Percentiles rank a stretch among this genome's conserved stretches.
phyloP scores from a whole-genome alignment of 1,140 invertebrate genomes.

The Drosophila nikananu region DNA sequence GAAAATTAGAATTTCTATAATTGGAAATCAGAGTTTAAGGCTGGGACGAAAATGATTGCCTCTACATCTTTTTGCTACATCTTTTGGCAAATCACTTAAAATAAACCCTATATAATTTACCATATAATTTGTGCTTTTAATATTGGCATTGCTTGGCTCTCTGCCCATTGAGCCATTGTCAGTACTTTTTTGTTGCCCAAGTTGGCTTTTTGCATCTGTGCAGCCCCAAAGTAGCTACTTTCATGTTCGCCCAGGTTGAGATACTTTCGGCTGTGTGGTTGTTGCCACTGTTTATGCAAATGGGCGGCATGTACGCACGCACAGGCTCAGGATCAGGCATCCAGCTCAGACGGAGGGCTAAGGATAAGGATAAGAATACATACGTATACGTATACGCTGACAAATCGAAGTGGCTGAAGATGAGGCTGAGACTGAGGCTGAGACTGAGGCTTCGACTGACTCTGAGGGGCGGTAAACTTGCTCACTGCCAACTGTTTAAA shows the following conservation, averaged over 20 bases:
- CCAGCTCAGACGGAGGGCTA: neutral
- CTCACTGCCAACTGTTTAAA: slow-evolving; percentile 30
- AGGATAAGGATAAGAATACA: slow-evolving; percentile 9
- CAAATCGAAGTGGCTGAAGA: slow-evolving; percentile 24
- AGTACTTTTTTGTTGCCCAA: too few relatives aligned
- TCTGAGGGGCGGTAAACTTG: slow-evolving; percentile 7
- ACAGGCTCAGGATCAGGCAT: neutral
- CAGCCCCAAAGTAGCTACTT: neutral
- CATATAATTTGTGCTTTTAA: neutral
- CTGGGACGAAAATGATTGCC: too few relatives aligned
- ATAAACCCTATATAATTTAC: neutral
- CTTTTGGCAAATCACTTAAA: neutral
- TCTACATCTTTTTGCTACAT: too few relatives aligned
- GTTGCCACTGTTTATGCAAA: slow-evolving; percentile 73
- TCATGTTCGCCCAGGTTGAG: slow-evolving; percentile 38
- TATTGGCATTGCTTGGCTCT: too few relatives aligned
- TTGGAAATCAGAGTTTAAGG: too few relatives aligned
- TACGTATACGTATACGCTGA: slow-evolving; percentile 17
- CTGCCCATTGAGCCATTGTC: slow-evolving; percentile 5
- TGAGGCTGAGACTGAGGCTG: neutral
- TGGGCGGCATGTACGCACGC: slow-evolving; percentile 37
- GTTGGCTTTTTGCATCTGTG: slow-evolving; percentile 40
- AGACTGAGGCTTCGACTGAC: too few relatives aligned
- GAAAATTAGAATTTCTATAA: neutral
- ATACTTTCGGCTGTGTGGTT: slow-evolving; percentile 25